Conservation (phyloP, 2,888 invertebrate genomes). For the Leptinotarsa haldemani region DNA sequence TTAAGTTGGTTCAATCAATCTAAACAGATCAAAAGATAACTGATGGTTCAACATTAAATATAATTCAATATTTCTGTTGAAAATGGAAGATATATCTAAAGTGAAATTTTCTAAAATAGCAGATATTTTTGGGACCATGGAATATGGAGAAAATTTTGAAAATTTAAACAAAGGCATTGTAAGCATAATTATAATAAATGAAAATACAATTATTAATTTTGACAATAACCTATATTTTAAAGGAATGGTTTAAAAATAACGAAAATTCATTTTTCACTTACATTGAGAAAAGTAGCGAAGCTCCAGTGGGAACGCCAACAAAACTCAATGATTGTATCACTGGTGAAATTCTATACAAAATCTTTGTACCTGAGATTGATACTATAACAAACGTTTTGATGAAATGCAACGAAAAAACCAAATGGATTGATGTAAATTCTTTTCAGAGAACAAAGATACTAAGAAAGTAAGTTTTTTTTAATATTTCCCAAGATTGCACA, state of each 20-base stretch:
- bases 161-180: slow-evolving; percentile 53
- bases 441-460: slow-evolving; percentile 54
- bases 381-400: slow-evolving; percentile 53
- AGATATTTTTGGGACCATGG: slow-evolving; percentile 58
- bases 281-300: slow-evolving; percentile 40
- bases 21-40: neutral
- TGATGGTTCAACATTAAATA: neutral
- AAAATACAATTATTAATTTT: slow-evolving; percentile 21
- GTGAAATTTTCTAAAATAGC: slow-evolving; percentile 37
- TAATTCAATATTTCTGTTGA: neutral
- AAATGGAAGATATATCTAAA: slow-evolving; percentile 29
- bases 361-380: slow-evolving; percentile 45
- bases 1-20: slow-evolving; percentile 4
- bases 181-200: slow-evolving; percentile 37
- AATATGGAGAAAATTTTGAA: slow-evolving; percentile 56
- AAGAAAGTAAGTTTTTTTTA: slow-evolving; percentile 51
- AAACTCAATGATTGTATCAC: slow-evolving; percentile 40
- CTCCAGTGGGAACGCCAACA: slow-evolving; percentile 35
- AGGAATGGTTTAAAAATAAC: slow-evolving; percentile 57
- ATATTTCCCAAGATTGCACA: slow-evolving; percentile 19
- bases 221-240: slow-evolving; percentile 28
- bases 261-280: slow-evolving; percentile 47
- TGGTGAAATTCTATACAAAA: slow-evolving; percentile 40
- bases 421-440: slow-evolving; percentile 42
- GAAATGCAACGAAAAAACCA: slow-evolving; percentile 40